Conservation (phyloP, 1,140 invertebrate species). For the Druon quercuslanigerum region DNA sequence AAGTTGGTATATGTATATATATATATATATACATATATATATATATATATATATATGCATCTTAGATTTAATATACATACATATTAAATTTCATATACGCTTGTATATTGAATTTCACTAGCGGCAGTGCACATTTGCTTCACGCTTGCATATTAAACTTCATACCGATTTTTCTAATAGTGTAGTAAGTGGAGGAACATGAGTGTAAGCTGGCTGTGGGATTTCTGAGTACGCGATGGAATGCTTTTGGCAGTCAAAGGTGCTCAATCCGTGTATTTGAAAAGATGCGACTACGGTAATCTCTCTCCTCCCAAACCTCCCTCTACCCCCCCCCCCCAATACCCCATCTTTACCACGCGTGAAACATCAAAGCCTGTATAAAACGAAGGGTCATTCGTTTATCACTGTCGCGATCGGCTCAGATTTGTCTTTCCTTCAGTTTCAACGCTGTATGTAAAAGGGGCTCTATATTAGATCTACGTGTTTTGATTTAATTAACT, state of each 20-base stretch:
- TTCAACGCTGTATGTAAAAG: conserved; percentile 4
- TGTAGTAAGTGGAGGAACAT: no score
- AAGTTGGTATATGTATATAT: no score
- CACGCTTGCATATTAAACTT: no score
- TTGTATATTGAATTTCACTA: no score
- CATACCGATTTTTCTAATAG: no score
- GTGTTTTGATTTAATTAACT: conserved; percentile 28
- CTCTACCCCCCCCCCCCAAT: background rate
- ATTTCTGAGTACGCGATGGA: conserved; percentile 15
- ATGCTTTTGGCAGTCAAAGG: conserved; percentile 11
- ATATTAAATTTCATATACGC: no score
- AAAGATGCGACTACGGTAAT: background rate
- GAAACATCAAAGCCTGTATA: conserved; percentile 14
- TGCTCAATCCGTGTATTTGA: background rate
- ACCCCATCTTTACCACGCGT: conserved; percentile 6
- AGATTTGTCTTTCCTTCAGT: conserved; percentile 5
- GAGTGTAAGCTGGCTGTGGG: background rate
- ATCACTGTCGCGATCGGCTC: conserved; percentile 6
- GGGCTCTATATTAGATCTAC: conserved; percentile 3
- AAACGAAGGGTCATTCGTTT: conserved; percentile 26
- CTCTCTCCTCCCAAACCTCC: background rate
- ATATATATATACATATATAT: no score
- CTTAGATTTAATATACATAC: no score
- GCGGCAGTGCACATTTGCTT: no score
- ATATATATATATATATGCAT: no score